These are phyloP conservation scores for Cephus spinipes DNA, from an alignment of 2,888 invertebrate genomes.

Conservation along the genomic window DNA sequence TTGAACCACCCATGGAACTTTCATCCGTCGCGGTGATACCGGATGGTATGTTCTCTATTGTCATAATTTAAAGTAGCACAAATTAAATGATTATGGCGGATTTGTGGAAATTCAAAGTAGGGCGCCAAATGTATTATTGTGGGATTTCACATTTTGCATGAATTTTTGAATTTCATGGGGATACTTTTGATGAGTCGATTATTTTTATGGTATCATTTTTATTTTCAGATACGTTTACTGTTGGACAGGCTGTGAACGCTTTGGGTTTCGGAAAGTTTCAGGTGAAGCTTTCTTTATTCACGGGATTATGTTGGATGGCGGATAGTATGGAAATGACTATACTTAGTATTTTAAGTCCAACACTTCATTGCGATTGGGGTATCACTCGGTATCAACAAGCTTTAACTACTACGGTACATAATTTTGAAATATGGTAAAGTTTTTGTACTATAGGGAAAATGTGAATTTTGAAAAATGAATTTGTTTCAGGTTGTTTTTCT, in stretches of 20 bases:
- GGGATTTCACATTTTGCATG: not conserved
- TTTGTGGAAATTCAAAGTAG: not conserved
- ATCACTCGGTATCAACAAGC: conserved; percentile 93
- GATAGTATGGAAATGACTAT: conserved; percentile 99
- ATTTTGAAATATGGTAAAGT: not conserved
- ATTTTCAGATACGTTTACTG: conserved; percentile 82
- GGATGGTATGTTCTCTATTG: conserved; percentile 72
- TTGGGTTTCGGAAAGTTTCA: conserved; percentile 92
- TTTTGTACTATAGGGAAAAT: not conserved
- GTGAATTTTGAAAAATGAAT: not conserved
- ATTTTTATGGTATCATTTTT: not conserved
- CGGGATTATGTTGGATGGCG: conserved; percentile 94
- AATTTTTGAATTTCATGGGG: not conserved
- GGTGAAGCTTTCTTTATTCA: conserved; percentile 86
- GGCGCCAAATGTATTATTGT: not conserved
- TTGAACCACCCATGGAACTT: conserved; percentile 74
- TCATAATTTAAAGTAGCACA: not conserved
- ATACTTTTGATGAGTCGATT: not conserved
- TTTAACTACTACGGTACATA: conserved; percentile 84
- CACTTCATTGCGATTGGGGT: conserved; percentile 95
- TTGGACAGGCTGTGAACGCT: conserved; percentile 87
- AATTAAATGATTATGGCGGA: not conserved
- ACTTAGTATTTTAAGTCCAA: conserved; percentile 91
- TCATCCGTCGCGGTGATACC: conserved; percentile 84
- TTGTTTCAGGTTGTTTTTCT: conserved; percentile 79